Base-by-base conservation (phyloP, 2,888 invertebrate genomes). In the Pristionchus fissidentatus region DNA sequence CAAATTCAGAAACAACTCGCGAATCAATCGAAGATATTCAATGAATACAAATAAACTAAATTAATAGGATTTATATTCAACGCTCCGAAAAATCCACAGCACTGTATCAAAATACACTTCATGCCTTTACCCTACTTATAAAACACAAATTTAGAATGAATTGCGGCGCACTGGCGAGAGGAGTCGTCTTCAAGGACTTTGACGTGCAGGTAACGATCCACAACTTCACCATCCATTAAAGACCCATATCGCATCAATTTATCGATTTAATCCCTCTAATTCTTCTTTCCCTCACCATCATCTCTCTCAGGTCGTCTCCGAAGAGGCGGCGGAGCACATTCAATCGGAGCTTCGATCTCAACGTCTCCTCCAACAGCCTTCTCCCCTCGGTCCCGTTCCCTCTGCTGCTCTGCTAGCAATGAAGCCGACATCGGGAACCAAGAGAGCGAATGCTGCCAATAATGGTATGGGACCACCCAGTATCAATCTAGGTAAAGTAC, bases 371-470 rank as follows among this genome's bases (percentile, higher is more conserved):
- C 91, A 91, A 84, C 91, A 90, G 41, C 90, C 91, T 7, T 86
- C 89, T 26, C 89, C 90, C 2, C 87, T 91, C 10, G 84, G 86
- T 7, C 83, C 84, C 13, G 87, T 87, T 52, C 88, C 87, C 22
- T 89, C 89, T 15, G 89, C 90, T 22, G 90, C 91, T 32, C 88
- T 91, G 10, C 85, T 91, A 43, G 91, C 91, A 1, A 91, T 91
- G 91, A 91, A 91, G 77, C 91, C 91, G 29, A 88, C 91, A 29
- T 86, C 90, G 22, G 91, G 91, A 19, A 90, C 90, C 3, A 91
- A 91, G 83, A 80, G 91, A 43, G 87, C 88, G 84, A 87, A 88
- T 66, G 86, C 90, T 19, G 84, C 87, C 70, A 86, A 87, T 83
- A 87, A 87, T 84, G 84, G 83, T 84, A 84, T 73, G 46, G 73